Base-by-base conservation (phyloP, 2,797 vertebrate species). In the Sebastes flavidus region DNA sequence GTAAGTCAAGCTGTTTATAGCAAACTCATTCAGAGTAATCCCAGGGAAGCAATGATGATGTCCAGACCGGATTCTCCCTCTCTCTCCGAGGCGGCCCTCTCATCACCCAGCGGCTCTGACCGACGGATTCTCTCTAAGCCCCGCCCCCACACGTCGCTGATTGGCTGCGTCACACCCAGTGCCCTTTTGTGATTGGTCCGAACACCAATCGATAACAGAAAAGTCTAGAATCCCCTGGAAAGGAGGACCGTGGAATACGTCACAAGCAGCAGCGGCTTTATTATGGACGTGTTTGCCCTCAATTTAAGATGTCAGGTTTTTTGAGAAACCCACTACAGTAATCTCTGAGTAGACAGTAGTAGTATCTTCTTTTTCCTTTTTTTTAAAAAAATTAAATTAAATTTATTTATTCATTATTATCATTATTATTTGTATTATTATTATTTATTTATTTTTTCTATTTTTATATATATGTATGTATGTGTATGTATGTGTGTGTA, bases 1-100 rank as follows among this genome's bases (percentile, higher is more conserved):
- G 86, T 94, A 96, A 96, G 81, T 83, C 80, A 11, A 75, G 88
- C 91, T 90, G 89, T 94, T 91, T 94, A 92, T 88, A 94, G 93
- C 84, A 25, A 93, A 91, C 89, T 93, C 93, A 90, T 92, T 87
- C 72, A 92, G 77, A 75, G 90, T 95, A 94, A 95, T 95, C 93
- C 93, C 86, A 22, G 63, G 61, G 75, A 77, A 77, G 91, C 82
- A 67, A 78, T 79, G 88, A 78, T 79, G 88, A 82, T 90, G 88
- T 92, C 90, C 91, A 94, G 83, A 83, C 91, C 85, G 89, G 91
- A 94, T 91, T 94, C 95, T 95, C 91, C 90, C 80, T 67, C 87
- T 90, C 80, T 67, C 86, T 90, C 72, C 72, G 22, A 66, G 78
- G 83, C 85, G 69, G 87, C 88, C 84, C 84, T 72, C 78, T 62